Conservation (phyloP, 2,888 invertebrate genomes). For the Diplolepis rosae region DNA sequence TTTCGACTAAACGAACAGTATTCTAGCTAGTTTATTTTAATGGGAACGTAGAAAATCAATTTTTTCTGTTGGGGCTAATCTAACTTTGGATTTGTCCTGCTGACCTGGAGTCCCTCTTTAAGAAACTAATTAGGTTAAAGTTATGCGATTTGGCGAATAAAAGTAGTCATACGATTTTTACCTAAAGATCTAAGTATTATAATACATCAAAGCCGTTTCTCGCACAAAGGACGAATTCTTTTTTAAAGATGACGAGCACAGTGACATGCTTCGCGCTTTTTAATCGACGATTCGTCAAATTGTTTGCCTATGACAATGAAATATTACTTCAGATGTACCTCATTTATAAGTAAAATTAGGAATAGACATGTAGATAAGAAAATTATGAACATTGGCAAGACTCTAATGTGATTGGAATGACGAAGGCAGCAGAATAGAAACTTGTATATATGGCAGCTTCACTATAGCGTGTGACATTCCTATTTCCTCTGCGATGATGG, state of each 20-base stretch:
- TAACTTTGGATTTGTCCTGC: too few species aligned
- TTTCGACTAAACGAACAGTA: not conserved
- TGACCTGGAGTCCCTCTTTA: too few species aligned
- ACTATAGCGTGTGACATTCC: not conserved
- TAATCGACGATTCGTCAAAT: not conserved
- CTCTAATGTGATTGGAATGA: not conserved
- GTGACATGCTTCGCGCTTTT: not conserved
- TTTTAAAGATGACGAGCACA: not conserved
- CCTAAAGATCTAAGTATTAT: not conserved
- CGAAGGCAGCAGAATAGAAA: not conserved
- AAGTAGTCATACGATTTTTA: too few species aligned
- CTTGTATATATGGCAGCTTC: not conserved
- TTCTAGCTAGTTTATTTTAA: not conserved
- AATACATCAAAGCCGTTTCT: not conserved
- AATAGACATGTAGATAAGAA: not conserved
- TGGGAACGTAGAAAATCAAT: too few species aligned
- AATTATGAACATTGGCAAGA: slow-evolving; percentile 2
- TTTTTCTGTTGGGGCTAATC: too few species aligned
- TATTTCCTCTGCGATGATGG: slow-evolving; percentile 19
- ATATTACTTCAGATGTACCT: slow-evolving; percentile 30
- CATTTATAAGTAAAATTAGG: slow-evolving; percentile 28
- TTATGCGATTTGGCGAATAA: too few species aligned
- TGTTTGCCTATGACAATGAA: slow-evolving; percentile 32
- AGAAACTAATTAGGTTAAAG: too few species aligned
- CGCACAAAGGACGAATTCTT: slow-evolving; percentile 14